Evolutionary conservation across 1,140 invertebrate species (phyloP).

Genomic region (Ooceraea biroi): DNA sequence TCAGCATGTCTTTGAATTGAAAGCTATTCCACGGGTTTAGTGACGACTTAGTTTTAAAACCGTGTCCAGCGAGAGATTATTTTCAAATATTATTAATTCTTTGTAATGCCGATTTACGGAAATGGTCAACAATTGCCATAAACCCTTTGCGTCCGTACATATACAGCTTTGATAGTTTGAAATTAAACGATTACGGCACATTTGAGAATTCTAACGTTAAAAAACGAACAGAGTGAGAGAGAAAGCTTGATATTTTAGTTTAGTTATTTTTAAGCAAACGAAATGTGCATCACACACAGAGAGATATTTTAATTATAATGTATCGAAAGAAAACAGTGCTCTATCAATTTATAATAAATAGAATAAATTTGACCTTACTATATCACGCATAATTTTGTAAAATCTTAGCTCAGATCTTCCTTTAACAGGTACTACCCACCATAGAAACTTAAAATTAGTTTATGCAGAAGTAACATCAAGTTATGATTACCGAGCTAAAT

Average conservation of each 20-base stretch:
- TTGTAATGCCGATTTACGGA: neutral
- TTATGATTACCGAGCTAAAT: constrained; percentile 29
- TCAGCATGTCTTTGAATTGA: constrained; percentile 28
- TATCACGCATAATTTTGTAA: constrained; percentile 32
- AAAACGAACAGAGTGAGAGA: neutral
- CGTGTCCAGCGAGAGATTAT: neutral
- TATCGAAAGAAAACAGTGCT: constrained; percentile 42
- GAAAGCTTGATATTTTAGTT: constrained; percentile 19
- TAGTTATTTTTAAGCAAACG: neutral
- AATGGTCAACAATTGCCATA: neutral
- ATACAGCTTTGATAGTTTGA: neutral
- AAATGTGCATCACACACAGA: neutral
- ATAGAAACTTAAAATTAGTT: constrained; percentile 59
- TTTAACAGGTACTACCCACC: constrained; percentile 41
- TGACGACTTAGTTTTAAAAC: constrained; percentile 55
- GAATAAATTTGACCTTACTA: constrained; percentile 19
- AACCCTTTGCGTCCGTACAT: too few relatives aligned
- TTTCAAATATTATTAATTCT: neutral
- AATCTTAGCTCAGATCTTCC: constrained; percentile 49
- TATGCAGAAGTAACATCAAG: constrained; percentile 31
- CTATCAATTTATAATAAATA: neutral
- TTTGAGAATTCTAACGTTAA: neutral
- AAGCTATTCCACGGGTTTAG: constrained; percentile 31
- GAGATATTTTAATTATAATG: constrained; percentile 35
- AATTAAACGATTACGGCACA: neutral